A percentile compares a stretch with the other conserved stretches of the same genome.
These are phyloP conservation scores for Oscheius sp. DNA, from an alignment of 2,888 invertebrate genomes.

Conservation along the genomic window DNA sequence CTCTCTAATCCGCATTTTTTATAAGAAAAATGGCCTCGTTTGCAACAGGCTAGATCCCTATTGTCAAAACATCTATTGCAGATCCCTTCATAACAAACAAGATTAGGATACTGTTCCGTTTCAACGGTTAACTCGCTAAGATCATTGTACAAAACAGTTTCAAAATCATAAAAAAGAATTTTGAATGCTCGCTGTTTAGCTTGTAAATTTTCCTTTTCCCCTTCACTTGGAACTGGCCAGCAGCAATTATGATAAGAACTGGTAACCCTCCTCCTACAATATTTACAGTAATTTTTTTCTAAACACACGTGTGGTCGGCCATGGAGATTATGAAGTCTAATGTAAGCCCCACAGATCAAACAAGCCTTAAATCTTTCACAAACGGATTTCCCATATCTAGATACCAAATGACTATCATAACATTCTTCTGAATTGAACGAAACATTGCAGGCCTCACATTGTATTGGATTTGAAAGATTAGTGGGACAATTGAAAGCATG, in stretches of 20 bases:
- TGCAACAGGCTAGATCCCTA: neutral
- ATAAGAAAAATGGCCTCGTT: slow-evolving; percentile 3
- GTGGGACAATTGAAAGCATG: neutral
- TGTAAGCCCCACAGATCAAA: neutral
- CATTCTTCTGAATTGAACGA: neutral
- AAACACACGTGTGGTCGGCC: neutral
- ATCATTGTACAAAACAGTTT: slow-evolving; percentile 6
- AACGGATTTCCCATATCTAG: neutral
- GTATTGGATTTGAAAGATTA: neutral
- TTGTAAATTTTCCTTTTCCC: neutral
- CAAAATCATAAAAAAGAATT: slow-evolving; percentile 7
- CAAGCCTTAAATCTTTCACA: neutral
- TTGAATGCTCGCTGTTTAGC: neutral
- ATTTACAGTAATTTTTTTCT: neutral
- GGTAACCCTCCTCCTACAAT: neutral
- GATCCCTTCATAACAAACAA: neutral
- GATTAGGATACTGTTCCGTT: slow-evolving; percentile 16
- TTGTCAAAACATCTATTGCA: slow-evolving; percentile 11
- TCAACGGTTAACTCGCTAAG: neutral
- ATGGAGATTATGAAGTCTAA: neutral
- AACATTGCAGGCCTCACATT: neutral
- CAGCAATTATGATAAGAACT: neutral
- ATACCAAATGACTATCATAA: neutral
- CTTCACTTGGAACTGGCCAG: neutral
- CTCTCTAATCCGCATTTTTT: neutral